Conservation (phyloP, 2,797 vertebrate genomes). For the Gallinago stenura region DNA sequence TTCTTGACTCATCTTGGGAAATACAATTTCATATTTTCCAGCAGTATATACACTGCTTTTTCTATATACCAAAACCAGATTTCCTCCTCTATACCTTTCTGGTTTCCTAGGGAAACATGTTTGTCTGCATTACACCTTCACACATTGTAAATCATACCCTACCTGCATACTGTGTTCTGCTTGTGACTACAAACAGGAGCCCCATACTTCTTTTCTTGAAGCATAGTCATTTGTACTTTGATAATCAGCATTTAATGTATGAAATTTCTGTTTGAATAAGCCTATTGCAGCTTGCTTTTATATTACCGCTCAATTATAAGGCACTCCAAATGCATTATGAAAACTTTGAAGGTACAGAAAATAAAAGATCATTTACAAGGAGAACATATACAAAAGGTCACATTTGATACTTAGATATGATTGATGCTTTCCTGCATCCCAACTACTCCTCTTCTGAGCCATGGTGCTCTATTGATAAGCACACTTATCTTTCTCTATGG, state of each 20-base stretch:
- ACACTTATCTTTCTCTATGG: conserved; percentile 55
- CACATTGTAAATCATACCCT: neutral
- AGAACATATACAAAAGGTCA: conserved; percentile 52
- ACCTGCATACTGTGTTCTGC: neutral
- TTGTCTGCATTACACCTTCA: neutral
- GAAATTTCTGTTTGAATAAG: neutral
- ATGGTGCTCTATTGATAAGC: conserved; percentile 44
- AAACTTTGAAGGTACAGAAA: conserved; percentile 35
- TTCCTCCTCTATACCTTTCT: neutral
- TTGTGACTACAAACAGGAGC: neutral
- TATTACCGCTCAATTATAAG: conserved; percentile 36
- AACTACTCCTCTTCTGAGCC: conserved; percentile 31
- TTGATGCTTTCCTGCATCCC: conserved; percentile 49
- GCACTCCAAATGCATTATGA: neutral
- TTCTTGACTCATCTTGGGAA: neutral
- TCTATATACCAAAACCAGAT: neutral
- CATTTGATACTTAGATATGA: conserved; percentile 40
- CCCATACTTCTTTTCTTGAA: neutral
- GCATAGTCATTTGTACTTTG: neutral
- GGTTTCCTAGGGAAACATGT: neutral
- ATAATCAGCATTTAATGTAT: neutral
- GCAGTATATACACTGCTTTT: neutral
- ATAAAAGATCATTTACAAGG: conserved; percentile 58
- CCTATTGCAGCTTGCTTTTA: neutral
- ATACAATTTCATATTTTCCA: neutral